Evolutionary conservation across 1,140 invertebrate species (phyloP), one percentile per base, ranked within the genome.

Genomic region (Hycleus cichorii): DNA sequence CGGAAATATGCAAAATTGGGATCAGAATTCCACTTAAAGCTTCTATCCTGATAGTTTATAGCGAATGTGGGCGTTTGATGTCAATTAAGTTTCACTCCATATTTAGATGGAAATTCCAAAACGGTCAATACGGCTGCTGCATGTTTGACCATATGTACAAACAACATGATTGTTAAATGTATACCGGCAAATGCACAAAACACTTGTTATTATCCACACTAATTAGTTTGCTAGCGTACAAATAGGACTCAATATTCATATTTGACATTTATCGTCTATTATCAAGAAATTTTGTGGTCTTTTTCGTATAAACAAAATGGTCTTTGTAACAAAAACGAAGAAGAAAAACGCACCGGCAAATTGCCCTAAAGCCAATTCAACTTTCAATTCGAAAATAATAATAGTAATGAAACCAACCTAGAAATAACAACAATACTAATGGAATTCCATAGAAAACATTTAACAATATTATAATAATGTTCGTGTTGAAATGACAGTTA

Each of bases 31-130:
- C 7, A 7, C 2, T 32, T 32, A 32, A 32, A 32, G 32, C 32
- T 32, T 32, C 32, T 32, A 18, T 32, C 4, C 7, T 5, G 32
- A 5, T 5, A 32, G 7, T 7, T 5, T 32, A 32, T 32, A 32
- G 32, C 32, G 4, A 32, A 32, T 32, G 67, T 69, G 67, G 67
- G 67, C 67, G 67, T 65, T 65, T 55, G 61, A 60, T 67, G 65
- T 69, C 67, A 69, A 66, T 69, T 67, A 69, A 67, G 64, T 69
- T 69, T 69, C 67, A 65, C 67, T 67, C 67, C 67, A 60, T 69
- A 69, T 69, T 65, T 65, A 67, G 67, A 39, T 58, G 32, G 58
- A 66, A 53, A 63, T 65, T 64, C 65, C 58, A 60, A 64, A 62
- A 49, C 57, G 53, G 61, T 60, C 50, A 40, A 4, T 32, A 32